Conservation (phyloP, 1,140 invertebrate genomes). For the Drosophila mayri region DNA sequence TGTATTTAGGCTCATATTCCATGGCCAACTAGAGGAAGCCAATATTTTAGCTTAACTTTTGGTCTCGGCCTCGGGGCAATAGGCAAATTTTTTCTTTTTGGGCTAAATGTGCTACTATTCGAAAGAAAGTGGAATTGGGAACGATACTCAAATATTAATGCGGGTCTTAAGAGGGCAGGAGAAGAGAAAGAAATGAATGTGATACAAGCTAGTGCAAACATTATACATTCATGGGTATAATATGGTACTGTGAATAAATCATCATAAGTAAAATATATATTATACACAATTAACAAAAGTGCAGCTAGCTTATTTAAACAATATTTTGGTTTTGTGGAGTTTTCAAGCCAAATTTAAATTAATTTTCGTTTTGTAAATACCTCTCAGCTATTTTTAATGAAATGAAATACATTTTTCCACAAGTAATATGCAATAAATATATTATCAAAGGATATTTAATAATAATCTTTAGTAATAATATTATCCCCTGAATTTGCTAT, state of each 20-base stretch:
- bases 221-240: background rate
- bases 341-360: too few species aligned
- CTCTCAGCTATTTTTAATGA: too few species aligned
- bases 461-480: background rate
- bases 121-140: slow-evolving; percentile 33
- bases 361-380: background rate
- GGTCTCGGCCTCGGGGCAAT: slow-evolving; percentile 22
- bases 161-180: background rate
- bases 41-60: slow-evolving; percentile 47
- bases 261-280: background rate
- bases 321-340: background rate
- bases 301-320: background rate
- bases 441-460: background rate
- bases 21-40: slow-evolving; percentile 15
- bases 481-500: background rate
- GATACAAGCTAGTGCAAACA: slow-evolving; percentile 6
- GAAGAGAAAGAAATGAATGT: slow-evolving; percentile 3
- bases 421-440: background rate
- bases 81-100: slow-evolving; percentile 18
- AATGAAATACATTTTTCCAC: too few species aligned
- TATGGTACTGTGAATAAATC: slow-evolving; percentile 13
- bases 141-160: slow-evolving; percentile 46
- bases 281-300: slow-evolving; percentile 8
- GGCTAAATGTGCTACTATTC: slow-evolving; percentile 15
- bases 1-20: slow-evolving; percentile 44